phyloP scores from a whole-genome alignment of 1,140 invertebrate genomes.

The Epicauta chinensis region DNA sequence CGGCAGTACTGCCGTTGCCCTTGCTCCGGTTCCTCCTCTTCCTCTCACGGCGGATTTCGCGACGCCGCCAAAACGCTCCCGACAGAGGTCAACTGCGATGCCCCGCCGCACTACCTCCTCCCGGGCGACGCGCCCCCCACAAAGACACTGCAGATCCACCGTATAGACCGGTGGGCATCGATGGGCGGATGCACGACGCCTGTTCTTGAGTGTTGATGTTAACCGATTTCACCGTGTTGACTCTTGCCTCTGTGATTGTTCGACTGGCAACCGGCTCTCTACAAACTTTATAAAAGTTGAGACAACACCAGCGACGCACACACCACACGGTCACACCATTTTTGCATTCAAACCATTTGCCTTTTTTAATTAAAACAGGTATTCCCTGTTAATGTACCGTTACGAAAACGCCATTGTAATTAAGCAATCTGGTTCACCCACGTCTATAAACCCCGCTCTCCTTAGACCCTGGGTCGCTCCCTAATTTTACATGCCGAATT shows the following conservation, averaged over 20 bases:
- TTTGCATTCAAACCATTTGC: slow-evolving; percentile 27
- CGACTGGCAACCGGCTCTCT: slow-evolving; percentile 19
- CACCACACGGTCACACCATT: slow-evolving; percentile 20
- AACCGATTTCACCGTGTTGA: slow-evolving; percentile 14
- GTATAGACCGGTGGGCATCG: not conserved
- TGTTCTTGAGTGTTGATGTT: slow-evolving; percentile 15
- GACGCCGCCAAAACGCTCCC: slow-evolving; percentile 7
- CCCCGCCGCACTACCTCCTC: slow-evolving; percentile 1
- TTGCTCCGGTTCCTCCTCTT: slow-evolving; percentile 12
- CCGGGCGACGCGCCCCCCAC: slow-evolving; percentile 2
- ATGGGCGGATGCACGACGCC: slow-evolving; percentile 2
- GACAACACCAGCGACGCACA: not conserved
- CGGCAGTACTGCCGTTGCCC: slow-evolving; percentile 12
- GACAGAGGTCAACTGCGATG: slow-evolving; percentile 13
- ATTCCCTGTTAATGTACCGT: slow-evolving; percentile 25
- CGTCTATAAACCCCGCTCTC: slow-evolving; percentile 1
- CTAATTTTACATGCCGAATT: too few relatives aligned
- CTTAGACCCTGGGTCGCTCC: too few relatives aligned
- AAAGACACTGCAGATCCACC: slow-evolving; percentile 3
- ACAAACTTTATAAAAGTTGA: not conserved
- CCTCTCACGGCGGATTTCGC: slow-evolving; percentile 11
- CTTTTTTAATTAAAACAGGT: slow-evolving; percentile 29
- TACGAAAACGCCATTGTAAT: slow-evolving; percentile 25
- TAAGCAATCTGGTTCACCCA: slow-evolving; percentile 27
- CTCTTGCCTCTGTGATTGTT: slow-evolving; percentile 19